Percentiles rank a stretch among this genome's conserved stretches.
phyloP scores from a whole-genome alignment of 2,113 vertebrate species.

The Sinocyclocheilus rhinocerous region DNA sequence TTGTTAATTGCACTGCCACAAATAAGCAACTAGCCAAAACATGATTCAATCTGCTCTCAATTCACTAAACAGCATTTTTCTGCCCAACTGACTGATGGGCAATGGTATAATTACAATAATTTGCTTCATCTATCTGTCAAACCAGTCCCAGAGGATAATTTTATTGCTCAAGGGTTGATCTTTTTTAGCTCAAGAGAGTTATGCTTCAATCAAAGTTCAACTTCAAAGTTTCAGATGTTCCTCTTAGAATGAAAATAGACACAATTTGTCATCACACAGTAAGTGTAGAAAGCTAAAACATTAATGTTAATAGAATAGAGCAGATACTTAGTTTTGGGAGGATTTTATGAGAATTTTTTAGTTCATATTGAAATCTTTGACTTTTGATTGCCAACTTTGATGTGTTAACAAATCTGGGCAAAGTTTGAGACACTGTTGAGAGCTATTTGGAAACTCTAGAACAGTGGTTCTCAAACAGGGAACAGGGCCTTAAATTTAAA shows the following conservation, averaged over 20 bases:
- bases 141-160: slow-evolving; percentile 58
- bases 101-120: slow-evolving; percentile 79
- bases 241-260: neutral
- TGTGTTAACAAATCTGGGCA: neutral
- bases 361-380: neutral
- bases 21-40: slow-evolving; percentile 69
- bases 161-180: neutral
- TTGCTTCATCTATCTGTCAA: slow-evolving; percentile 73
- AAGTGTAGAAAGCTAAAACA: neutral
- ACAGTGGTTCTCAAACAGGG: no score
- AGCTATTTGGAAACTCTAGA: neutral
- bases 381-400: neutral
- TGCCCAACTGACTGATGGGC: slow-evolving; percentile 67
- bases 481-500: no score
- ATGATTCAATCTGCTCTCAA: slow-evolving; percentile 64
- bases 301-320: neutral
- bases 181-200: slow-evolving; percentile 7
- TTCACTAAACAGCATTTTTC: slow-evolving; percentile 62
- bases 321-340: neutral
- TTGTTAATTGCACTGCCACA: slow-evolving; percentile 70
- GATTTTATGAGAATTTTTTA: neutral
- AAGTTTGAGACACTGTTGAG: neutral
- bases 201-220: neutral
- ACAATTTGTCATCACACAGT: neutral
- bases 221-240: neutral